Evolutionary conservation across 2,888 invertebrate genomes (phyloP), one percentile per base, ranked within the genome.

Genomic region (Lithophane semibrunnea): DNA sequence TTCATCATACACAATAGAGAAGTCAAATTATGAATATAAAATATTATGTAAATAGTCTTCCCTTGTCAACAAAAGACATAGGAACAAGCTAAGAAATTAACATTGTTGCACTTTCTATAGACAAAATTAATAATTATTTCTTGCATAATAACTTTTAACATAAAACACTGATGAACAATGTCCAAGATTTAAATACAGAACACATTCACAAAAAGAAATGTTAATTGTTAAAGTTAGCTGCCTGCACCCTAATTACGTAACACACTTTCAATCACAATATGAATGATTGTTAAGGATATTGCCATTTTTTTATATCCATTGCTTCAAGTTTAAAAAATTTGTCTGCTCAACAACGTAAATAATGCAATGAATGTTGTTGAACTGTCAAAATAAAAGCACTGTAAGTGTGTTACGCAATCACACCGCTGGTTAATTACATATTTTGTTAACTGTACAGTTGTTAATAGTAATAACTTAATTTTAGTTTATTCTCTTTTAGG

Each of bases 401-500:
- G 29, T 29, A 29, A 29, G 13, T 49, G 16, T 49, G 49, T 4
- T 16, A 49, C 5, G 16, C 16, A 49, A 49, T 5, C 16, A 49
- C 37, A 37, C 37, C 5, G 37, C 16, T 21, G 21, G 21, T 54
- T 54, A 10, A 10, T 12, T 4, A 4, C 2, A 21, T 56, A n/a
- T n/a, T 12, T 56, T 56, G 56, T 24, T 56, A n/a, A 13, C 13
- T 29, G 21, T 49, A 49, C 18, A 37, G 2, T 49, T 29, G 29
- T 21, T 24, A 24, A 2, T 0, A 29, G 29, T 29, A n/a, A 44
- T 1, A 37, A 54, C 0, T 21, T 10, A 12, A 3, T 60, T 64
- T 52, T 61, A 66, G 29, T n/a, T 42, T 69, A 61, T 64, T 77
- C 37, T 16, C 3, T 93, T 94, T 72, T 92, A 97, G 91, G 93